A percentile compares a stretch with the other conserved stretches of the same genome.
These are phyloP conservation scores for Cheumatopsyche charites DNA, from an alignment of 1,140 invertebrate genomes.

Conservation along the genomic window DNA sequence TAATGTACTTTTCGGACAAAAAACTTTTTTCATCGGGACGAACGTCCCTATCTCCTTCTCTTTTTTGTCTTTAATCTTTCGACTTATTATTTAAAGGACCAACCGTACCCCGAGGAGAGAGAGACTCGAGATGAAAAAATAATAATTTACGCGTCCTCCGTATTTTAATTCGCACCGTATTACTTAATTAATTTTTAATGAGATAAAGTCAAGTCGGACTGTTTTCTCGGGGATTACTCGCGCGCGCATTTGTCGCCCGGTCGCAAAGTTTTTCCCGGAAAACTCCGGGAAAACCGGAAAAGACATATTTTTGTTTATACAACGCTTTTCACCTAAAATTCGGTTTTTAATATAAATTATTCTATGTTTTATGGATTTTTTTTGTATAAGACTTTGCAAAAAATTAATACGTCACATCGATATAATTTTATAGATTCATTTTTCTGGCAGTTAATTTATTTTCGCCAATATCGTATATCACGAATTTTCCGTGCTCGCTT, in stretches of 20 bases:
- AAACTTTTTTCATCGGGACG: constrained; percentile 48
- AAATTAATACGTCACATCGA: too few species aligned
- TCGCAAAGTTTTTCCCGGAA: too few species aligned
- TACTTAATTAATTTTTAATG: constrained; percentile 50
- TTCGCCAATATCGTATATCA: too few species aligned
- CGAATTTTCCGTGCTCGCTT: too few species aligned
- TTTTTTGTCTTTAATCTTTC: background rate
- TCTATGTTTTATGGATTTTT: too few species aligned
- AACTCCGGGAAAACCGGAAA: too few species aligned
- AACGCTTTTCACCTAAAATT: constrained; percentile 22
- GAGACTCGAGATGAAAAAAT: constrained; percentile 24
- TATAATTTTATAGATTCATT: too few species aligned
- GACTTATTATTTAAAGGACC: constrained; percentile 41
- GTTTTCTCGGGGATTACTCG: constrained; percentile 32
- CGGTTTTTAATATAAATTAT: background rate
- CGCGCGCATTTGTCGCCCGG: constrained; percentile 10
- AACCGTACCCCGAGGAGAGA: background rate
- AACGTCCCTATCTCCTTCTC: constrained; percentile 33
- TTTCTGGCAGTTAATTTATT: too few species aligned
- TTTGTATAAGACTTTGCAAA: too few species aligned
- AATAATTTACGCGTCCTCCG: constrained; percentile 46
- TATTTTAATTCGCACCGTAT: constrained; percentile 48
- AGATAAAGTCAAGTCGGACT: constrained; percentile 48
- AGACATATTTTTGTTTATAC: background rate
- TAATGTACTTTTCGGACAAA: constrained; percentile 42